Evolutionary conservation across 2,888 invertebrate genomes (phyloP).

Genomic region (Parelbella ahira): DNA sequence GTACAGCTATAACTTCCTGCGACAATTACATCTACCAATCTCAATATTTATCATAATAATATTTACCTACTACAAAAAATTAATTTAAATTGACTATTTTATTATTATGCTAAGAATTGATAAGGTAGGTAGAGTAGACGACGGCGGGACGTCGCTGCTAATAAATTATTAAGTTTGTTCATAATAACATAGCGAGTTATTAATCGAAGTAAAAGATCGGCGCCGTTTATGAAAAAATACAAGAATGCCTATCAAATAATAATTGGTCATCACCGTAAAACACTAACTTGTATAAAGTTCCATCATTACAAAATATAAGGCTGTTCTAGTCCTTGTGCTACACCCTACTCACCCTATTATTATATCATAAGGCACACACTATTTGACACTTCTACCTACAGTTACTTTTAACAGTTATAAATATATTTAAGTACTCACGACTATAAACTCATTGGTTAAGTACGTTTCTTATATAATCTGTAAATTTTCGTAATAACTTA

Average conservation of each 20-base stretch:
- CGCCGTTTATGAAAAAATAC: background rate
- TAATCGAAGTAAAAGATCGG: conserved; percentile 15
- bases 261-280: conserved; percentile 26
- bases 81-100: conserved; percentile 64
- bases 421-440: conserved; percentile 19
- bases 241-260: conserved; percentile 12
- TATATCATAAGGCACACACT: conserved; percentile 52
- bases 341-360: conserved; percentile 28
- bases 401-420: conserved; percentile 20
- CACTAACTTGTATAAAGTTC: background rate
- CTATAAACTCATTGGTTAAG: conserved; percentile 26
- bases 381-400: conserved; percentile 43
- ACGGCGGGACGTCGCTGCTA: conserved; percentile 17
- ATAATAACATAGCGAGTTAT: conserved; percentile 23
- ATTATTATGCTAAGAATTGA: conserved; percentile 60
- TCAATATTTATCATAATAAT: conserved; percentile 38
- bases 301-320: conserved; percentile 6
- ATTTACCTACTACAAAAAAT: conserved; percentile 39
- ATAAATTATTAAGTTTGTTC: conserved; percentile 21
- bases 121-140: conserved; percentile 23
- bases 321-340: conserved; percentile 27
- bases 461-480: conserved; percentile 16
- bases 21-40: conserved; percentile 59
- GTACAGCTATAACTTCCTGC: no score
- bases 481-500: conserved; percentile 10